These are phyloP conservation scores for Diacarnus erythraeanus DNA, from an alignment of 37 sponge, comb jelly and placozoan genomes.

Conservation along the genomic window DNA sequence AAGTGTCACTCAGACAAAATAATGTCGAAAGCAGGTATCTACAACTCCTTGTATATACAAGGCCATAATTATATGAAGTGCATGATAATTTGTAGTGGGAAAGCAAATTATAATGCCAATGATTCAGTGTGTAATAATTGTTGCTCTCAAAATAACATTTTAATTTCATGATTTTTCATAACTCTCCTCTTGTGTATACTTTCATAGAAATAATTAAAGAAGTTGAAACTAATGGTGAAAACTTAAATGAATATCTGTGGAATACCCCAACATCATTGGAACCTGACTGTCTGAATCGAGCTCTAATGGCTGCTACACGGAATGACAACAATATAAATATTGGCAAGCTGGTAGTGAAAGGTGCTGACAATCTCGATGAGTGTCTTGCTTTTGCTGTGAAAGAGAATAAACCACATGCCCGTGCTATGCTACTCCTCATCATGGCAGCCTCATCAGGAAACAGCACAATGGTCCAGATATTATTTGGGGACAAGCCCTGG, in stretches of 20 bases:
- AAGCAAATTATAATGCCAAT: too few relatives aligned
- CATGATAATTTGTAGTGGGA: too few relatives aligned
- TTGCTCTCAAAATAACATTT: too few relatives aligned
- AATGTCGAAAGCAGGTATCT: too few relatives aligned
- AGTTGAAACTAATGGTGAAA: conserved; percentile 50
- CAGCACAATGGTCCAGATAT: conserved; percentile 18
- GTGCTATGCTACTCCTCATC: conserved; percentile 56
- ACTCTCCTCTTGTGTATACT: too few relatives aligned
- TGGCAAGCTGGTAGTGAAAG: conserved; percentile 53
- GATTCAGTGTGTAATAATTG: too few relatives aligned
- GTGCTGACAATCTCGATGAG: conserved; percentile 25
- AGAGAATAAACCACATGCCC: conserved; percentile 23
- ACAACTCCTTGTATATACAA: too few relatives aligned
- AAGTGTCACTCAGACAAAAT: too few relatives aligned
- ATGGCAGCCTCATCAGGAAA: conserved; percentile 43
- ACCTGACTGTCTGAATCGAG: conserved; percentile 38
- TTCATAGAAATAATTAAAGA: conserved; percentile 62
- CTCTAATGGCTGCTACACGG: conserved; percentile 42
- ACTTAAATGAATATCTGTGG: conserved; percentile 39
- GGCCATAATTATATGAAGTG: too few relatives aligned
- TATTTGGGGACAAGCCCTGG: conserved; percentile 27
- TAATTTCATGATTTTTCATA: too few relatives aligned
- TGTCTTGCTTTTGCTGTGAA: conserved; percentile 16
- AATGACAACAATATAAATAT: conserved; percentile 48
- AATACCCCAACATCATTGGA: conserved; percentile 16